Conservation (phyloP, 1,140 invertebrate genomes). For the Yoshiicerus persimilis region DNA sequence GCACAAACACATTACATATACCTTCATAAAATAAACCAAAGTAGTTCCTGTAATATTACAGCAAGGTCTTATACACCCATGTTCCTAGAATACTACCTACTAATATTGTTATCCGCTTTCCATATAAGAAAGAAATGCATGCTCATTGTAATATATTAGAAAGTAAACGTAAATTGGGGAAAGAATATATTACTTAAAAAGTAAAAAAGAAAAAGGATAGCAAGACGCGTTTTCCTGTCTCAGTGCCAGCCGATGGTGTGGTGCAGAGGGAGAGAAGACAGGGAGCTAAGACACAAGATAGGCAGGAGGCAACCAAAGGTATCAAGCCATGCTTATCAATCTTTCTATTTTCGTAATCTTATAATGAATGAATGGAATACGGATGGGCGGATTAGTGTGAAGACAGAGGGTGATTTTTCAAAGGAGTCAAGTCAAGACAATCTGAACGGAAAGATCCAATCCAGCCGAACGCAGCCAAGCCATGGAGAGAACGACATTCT, state of each 20-base stretch:
- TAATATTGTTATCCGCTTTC: neutral
- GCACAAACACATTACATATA: neutral
- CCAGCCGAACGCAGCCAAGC: neutral
- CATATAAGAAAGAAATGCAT: neutral
- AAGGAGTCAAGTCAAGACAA: constrained; percentile 1
- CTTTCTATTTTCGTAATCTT: constrained; percentile 38
- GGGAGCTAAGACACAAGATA: neutral
- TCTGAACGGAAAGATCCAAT: neutral
- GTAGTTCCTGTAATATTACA: too few species aligned
- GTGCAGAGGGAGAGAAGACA: neutral
- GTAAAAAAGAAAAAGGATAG: neutral
- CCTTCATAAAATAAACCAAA: neutral
- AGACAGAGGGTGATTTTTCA: constrained; percentile 40
- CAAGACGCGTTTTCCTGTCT: too few species aligned
- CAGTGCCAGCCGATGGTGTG: neutral
- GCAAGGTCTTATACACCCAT: too few species aligned
- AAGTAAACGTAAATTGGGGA: neutral
- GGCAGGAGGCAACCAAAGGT: neutral
- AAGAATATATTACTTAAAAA: neutral
- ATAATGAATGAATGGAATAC: constrained; percentile 40
- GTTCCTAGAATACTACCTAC: too few species aligned
- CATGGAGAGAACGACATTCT: neutral
- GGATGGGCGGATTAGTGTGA: constrained; percentile 38
- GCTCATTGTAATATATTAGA: too few species aligned
- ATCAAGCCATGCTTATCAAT: constrained; percentile 37